Evolutionary conservation across 2,113 vertebrate genomes (phyloP).

Genomic region (Heterotis niloticus): DNA sequence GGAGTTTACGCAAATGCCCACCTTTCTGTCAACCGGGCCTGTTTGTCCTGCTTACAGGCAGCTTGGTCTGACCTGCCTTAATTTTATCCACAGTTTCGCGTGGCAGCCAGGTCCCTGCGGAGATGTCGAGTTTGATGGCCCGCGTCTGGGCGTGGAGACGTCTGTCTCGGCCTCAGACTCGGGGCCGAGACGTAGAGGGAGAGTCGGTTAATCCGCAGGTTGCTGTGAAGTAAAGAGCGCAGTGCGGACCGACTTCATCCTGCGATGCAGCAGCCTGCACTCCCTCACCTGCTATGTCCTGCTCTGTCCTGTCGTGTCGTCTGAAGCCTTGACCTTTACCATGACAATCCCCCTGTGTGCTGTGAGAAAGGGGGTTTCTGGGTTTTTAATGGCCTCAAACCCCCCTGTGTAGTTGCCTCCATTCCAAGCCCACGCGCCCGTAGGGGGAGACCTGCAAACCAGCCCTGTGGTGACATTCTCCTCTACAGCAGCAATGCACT

Average conservation of each 20-base stretch:
- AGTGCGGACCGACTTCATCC: not conserved
- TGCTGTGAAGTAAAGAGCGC: not conserved
- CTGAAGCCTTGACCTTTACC: not conserved
- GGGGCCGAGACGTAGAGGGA: not conserved
- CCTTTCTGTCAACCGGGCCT: not conserved
- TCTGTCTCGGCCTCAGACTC: not conserved
- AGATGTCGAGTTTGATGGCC: too few relatives aligned
- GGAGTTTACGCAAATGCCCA: too few relatives aligned
- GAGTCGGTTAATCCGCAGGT: not conserved
- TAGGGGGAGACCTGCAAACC: not conserved
- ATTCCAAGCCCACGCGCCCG: not conserved
- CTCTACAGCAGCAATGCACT: not conserved
- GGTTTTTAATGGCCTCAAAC: not conserved
- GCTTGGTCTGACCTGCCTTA: not conserved
- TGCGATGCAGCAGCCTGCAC: not conserved
- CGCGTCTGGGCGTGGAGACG: not conserved
- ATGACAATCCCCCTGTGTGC: not conserved
- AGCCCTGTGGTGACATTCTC: not conserved
- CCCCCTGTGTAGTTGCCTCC: not conserved
- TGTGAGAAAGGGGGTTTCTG: not conserved
- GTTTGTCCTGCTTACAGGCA: not conserved
- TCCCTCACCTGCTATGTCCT: not conserved
- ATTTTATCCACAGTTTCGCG: constrained; percentile 3
- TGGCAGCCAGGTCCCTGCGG: not conserved
- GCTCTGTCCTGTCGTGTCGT: not conserved